Evolutionary conservation across 2,888 invertebrate genomes (phyloP).

Genomic region (Drosophila mulleri): DNA sequence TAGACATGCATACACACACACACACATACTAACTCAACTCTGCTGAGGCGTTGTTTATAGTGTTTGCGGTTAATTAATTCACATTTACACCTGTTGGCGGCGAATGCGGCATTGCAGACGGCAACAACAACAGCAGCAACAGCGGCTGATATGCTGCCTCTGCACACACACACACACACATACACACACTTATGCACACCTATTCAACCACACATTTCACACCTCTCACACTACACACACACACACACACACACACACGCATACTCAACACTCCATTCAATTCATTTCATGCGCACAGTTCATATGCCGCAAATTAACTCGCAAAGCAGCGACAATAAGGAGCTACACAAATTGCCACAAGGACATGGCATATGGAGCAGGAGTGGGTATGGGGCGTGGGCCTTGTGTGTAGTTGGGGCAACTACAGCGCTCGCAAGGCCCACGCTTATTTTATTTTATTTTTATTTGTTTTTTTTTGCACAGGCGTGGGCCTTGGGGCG

Average conservation of each 20-base stretch:
- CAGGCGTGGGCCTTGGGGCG: constrained; percentile 50
- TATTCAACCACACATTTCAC: constrained; percentile 34
- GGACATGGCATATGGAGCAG: constrained; percentile 22
- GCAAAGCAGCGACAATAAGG: constrained; percentile 63
- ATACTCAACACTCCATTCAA: constrained; percentile 39
- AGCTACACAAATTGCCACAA: constrained; percentile 47
- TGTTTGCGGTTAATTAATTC: constrained; percentile 85
- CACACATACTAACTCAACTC: neutral
- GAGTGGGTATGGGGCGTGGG: neutral
- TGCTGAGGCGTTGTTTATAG: constrained; percentile 80
- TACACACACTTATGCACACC: constrained; percentile 1
- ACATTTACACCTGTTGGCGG: constrained; percentile 84
- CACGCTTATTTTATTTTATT: constrained; percentile 2
- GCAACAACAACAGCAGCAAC: constrained; percentile 18
- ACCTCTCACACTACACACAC: constrained; percentile 29
- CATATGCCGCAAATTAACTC: constrained; percentile 81
- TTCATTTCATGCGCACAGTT: constrained; percentile 62
- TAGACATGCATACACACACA: constrained; percentile 41
- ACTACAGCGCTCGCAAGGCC: constrained; percentile 26
- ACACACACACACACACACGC: constrained; percentile 1
- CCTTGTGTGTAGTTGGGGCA: neutral
- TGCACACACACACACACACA: constrained; percentile 8
- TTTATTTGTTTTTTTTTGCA: constrained; percentile 18
- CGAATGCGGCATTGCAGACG: constrained; percentile 42
- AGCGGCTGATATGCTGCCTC: constrained; percentile 1